Evolutionary conservation across 2,888 invertebrate species (phyloP).

Genomic region (Mystacides longicornis): DNA sequence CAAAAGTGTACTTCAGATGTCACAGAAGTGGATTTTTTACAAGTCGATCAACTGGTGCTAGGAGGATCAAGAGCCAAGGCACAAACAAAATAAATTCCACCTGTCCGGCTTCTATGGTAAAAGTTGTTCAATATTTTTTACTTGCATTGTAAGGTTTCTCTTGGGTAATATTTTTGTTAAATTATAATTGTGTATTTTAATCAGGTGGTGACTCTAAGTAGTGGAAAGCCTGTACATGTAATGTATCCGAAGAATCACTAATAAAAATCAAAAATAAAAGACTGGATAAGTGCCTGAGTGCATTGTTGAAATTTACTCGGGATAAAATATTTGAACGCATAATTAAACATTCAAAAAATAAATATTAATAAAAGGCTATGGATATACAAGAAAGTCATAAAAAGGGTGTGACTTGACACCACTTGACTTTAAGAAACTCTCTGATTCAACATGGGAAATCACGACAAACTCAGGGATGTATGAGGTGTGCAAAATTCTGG

Average conservation of each 20-base stretch:
- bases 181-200: neutral
- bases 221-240: neutral
- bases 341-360: too few species aligned
- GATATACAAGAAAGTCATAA: too few species aligned
- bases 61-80: conserved; percentile 2
- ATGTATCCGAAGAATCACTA: neutral
- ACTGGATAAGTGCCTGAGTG: too few species aligned
- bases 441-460: too few species aligned
- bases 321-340: too few species aligned
- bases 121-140: neutral
- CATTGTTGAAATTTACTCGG: too few species aligned
- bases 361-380: too few species aligned
- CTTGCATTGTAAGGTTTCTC: neutral
- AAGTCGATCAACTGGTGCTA: neutral
- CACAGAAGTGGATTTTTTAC: conserved; percentile 3
- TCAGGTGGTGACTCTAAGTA: neutral
- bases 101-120: neutral
- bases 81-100: neutral
- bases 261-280: too few species aligned
- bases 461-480: too few species aligned
- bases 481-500: too few species aligned
- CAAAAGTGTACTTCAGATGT: neutral
- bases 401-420: too few species aligned
- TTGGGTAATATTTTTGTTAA: neutral
- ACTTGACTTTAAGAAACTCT: too few species aligned